Conservation (phyloP, 2,113 vertebrate genomes). For the Marcusenius ussheri region DNA sequence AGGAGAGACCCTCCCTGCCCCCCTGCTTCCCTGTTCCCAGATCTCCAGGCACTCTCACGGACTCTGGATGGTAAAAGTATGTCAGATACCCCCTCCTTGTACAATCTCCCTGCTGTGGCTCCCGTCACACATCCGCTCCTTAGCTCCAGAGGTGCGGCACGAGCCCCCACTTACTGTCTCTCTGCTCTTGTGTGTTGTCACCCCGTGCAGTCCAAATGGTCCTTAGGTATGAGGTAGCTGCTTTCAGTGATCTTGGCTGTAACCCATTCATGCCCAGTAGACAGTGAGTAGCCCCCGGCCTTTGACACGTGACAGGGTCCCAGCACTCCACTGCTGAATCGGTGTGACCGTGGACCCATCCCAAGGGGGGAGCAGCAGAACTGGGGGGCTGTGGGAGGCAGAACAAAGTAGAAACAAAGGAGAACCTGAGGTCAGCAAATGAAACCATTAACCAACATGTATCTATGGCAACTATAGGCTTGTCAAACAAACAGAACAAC, state of each 20-base stretch:
- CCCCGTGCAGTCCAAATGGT: conserved; percentile 56
- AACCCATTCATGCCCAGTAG: conserved; percentile 26
- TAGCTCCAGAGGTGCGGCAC: conserved; percentile 23
- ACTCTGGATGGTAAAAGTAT: conserved; percentile 42
- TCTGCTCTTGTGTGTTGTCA: conserved; percentile 44
- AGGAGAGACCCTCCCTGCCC: conserved; percentile 36
- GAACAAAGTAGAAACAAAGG: background rate
- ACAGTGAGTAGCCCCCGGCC: background rate
- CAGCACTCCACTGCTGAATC: background rate
- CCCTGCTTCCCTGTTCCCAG: conserved; percentile 42
- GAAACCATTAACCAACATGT: background rate
- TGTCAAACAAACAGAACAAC: background rate
- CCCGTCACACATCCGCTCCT: conserved; percentile 32
- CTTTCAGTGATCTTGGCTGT: conserved; percentile 54
- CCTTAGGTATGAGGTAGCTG: conserved; percentile 53
- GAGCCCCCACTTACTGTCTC: conserved; percentile 6
- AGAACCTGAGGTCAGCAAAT: background rate
- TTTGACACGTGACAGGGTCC: background rate
- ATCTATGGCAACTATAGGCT: background rate
- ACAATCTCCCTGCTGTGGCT: conserved; percentile 39
- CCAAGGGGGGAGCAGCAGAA: background rate
- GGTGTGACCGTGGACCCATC: background rate
- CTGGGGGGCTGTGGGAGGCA: background rate
- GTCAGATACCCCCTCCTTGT: conserved; percentile 35
- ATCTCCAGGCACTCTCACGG: conserved; percentile 42